Evolutionary conservation across 2,888 invertebrate species (phyloP).

Genomic region (Nomada fabriciana): DNA sequence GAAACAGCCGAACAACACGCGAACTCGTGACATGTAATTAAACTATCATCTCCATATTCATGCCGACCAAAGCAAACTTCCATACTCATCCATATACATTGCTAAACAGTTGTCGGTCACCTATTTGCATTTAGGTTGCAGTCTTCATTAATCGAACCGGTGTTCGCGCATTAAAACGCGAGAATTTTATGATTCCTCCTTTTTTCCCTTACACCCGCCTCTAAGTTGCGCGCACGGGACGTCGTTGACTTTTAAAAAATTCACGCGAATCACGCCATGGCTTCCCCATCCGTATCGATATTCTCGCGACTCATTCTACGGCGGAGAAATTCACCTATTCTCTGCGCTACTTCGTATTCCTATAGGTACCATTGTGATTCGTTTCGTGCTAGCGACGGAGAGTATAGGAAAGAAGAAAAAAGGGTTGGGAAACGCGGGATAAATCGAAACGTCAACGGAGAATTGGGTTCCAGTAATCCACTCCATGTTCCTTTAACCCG

Average conservation of each 20-base stretch:
- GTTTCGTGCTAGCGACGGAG: background rate
- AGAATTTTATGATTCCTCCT: conserved; percentile 25
- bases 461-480: conserved; percentile 31
- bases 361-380: background rate
- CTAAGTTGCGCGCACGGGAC: background rate
- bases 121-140: conserved; percentile 62
- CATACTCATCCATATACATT: conserved; percentile 63
- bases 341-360: background rate
- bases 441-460: conserved; percentile 42
- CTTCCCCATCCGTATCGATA: background rate
- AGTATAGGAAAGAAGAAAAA: background rate
- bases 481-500: conserved; percentile 33
- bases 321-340: background rate
- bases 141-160: conserved; percentile 54
- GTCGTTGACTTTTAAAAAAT: conserved; percentile 43
- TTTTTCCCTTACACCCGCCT: too few species aligned
- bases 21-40: conserved; percentile 62
- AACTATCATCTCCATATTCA: conserved; percentile 66
- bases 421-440: background rate
- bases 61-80: conserved; percentile 55
- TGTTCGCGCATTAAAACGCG: conserved; percentile 44
- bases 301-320: background rate
- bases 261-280: conserved; percentile 28
- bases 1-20: conserved; percentile 51
- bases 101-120: conserved; percentile 61